A percentile compares a stretch with the other conserved stretches of the same genome.
These are phyloP conservation scores for Python bivittatus DNA, from an alignment of 2,113 vertebrate genomes.

Conservation along the genomic window DNA sequence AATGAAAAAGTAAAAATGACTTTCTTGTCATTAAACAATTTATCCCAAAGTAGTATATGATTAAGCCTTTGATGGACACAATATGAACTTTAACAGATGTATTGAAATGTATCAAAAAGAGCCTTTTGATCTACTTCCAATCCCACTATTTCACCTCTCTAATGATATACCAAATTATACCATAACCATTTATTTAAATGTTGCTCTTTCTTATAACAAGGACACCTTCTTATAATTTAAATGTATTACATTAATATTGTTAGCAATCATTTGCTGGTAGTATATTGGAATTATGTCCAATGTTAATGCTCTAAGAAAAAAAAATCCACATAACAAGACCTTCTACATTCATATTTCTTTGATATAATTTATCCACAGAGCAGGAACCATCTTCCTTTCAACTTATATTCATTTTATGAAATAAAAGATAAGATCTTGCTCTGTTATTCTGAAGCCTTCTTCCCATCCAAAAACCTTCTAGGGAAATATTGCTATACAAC, in stretches of 20 bases:
- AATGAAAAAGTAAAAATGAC: neutral
- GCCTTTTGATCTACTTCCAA: slow-evolving; percentile 16
- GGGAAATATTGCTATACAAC: neutral
- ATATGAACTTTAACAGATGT: slow-evolving; percentile 21
- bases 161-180: slow-evolving; percentile 13
- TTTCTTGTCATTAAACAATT: neutral
- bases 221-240: neutral
- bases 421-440: neutral
- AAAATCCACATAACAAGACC: neutral
- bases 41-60: neutral
- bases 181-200: slow-evolving; percentile 22
- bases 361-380: neutral
- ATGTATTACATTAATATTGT: slow-evolving; percentile 12
- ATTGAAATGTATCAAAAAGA: slow-evolving; percentile 26
- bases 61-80: slow-evolving; percentile 25
- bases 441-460: neutral
- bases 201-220: neutral
- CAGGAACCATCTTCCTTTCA: neutral
- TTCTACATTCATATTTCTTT: neutral
- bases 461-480: neutral
- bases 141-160: neutral
- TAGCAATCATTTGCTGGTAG: slow-evolving; percentile 9
- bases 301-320: neutral
- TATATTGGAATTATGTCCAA: slow-evolving; percentile 9
- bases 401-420: slow-evolving; percentile 3